Base-by-base conservation (phyloP, 2,113 vertebrate genomes). In the Chaenocephalus aceratus region DNA sequence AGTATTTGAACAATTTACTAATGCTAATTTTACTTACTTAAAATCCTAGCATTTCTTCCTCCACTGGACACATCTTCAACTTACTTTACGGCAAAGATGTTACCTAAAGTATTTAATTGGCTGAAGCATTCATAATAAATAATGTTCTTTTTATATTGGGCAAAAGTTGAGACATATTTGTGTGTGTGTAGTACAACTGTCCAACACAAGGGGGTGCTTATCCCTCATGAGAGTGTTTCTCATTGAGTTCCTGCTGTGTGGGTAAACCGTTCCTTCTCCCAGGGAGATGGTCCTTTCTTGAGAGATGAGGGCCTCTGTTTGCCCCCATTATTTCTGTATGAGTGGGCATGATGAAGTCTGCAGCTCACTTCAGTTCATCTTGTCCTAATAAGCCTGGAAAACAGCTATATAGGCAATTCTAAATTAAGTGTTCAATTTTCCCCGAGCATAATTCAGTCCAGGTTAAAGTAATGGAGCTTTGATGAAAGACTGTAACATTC, bases 121-220 rank as follows among this genome's bases (percentile, higher is more conserved):
- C 52, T 56, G 18, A 69, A 64, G 52, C 0, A 0, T 16, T 41
- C 12, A 8, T 30, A 10, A 21, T 12, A 5, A 36, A n/a, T 8
- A 12, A 21, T 15, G 58, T 7, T 2, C 13, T 36, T 5, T 34
- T 9, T 54, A 46, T 67, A 4, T 23, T 64, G 14, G 5, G 48
- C 65, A 5, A 4, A 57, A n/a, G 11, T 41, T 60, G 12, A 18
- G 56, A 3, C 2, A 9, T 46, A 10, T 52, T 3, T 61, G 7
- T 41, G 4, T 66, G 0, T 65, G 4, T 87, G 90, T 65, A 85
- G 44, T 94, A 74, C 86, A 69, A 1, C 8, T 45, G 45, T 30
- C 30, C 0, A 59, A 80, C 94, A 95, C 94, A 88, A 86, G 92
- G 85, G 92, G 95, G 94, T 65, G 76, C 77, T 80, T 94, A 74